Base-by-base conservation (phyloP, 2,888 invertebrate genomes). In the Dasysyrphus albostriatus region DNA sequence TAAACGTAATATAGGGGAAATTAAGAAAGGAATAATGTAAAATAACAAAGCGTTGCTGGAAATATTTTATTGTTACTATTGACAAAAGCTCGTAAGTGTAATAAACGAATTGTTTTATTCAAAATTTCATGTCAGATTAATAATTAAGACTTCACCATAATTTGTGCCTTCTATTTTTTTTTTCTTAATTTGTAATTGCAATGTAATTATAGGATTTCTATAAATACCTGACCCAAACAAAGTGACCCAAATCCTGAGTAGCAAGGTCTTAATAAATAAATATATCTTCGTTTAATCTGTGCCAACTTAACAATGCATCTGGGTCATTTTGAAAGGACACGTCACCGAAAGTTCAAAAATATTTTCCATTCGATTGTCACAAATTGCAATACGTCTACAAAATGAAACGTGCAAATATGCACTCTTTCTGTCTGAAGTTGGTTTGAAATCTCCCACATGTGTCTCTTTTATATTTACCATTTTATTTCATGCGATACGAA, bases 301-400 rank as follows among this genome's bases (percentile, higher is more conserved):
- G 7, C 34, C 34, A 8, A 10, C 29, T 9, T 19, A n/a, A 3
- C 9, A 47, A 16, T 49, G 19, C 14, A 67, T 49, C 16, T 67
- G 12, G 76, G 76, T 49, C 76, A 76, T 16, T 14, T 37, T 5
- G 67, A 76, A 69, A 77, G 58, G 58, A 69, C 69, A 77, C 39
- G 51, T 37, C 47, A n/a, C 29, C 37, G 24, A 61, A 51, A 24
- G 6, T 19, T 73, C 8, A 14, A 49, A 51, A 51, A 49, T 12
- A 63, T n/a, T 32, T 39, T 24, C 0, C 51, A 63, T 44, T 39
- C 51, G 51, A 54, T 19, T 65, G 61, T 59, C 77, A 49, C 61
- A 70, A 67, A 29, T 49, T 58, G 39, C 56, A 67, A 56, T 61
- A 42, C 16, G 59, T 61, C 39, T 70, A 51, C 51, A 51, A 51